Evolutionary conservation across 2,888 invertebrate genomes (phyloP).

Genomic region (Phasia obesa): DNA sequence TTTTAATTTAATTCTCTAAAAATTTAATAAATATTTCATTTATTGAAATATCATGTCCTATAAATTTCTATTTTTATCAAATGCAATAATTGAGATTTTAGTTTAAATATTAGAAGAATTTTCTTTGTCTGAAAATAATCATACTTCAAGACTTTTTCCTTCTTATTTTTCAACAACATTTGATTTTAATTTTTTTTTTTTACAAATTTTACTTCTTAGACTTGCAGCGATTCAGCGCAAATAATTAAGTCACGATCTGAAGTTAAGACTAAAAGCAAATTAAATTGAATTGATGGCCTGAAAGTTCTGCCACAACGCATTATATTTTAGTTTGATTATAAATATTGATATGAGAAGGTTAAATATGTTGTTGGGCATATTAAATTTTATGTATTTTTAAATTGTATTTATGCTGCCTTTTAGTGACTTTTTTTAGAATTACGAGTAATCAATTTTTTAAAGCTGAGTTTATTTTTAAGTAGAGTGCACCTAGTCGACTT

Average conservation of each 20-base stretch:
- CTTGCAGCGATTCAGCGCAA: conserved; percentile 48
- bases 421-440: no score
- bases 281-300: conserved; percentile 20
- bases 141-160: conserved; percentile 14
- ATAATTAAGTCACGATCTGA: conserved; percentile 59
- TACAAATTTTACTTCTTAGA: conserved; percentile 6
- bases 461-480: no score
- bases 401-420: no score
- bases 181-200: no score
- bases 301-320: conserved; percentile 47
- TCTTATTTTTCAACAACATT: no score
- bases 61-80: no score
- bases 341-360: background rate
- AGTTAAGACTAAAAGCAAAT: conserved; percentile 49
- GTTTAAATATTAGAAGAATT: conserved; percentile 3
- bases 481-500: no score
- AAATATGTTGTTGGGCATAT: background rate
- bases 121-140: background rate
- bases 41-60: no score
- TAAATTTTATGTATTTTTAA: background rate
- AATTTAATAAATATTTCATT: no score
- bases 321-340: conserved; percentile 21
- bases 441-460: no score
- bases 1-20: no score
- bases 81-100: conserved; percentile 34